A percentile compares a stretch with the other conserved stretches of the same genome.
phyloP scores from a whole-genome alignment of 2,888 invertebrate species.

The Shargacucullia verbasci region DNA sequence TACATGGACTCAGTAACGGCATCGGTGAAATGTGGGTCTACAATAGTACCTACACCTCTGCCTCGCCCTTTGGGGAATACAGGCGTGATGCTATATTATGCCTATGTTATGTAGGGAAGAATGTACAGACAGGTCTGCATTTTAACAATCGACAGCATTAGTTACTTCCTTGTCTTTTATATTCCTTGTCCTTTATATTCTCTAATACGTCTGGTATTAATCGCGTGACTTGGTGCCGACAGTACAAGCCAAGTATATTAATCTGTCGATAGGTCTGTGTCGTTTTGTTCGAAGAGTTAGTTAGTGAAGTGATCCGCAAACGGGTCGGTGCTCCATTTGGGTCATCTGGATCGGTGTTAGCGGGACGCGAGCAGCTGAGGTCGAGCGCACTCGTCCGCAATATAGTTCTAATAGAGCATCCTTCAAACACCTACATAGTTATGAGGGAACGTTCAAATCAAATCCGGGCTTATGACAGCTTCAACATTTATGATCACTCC shows the following conservation, averaged over 20 bases:
- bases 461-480: conserved; percentile 31
- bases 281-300: conserved; percentile 64
- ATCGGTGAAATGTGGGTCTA: no score
- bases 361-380: conserved; percentile 64
- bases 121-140: no score
- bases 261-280: conserved; percentile 54
- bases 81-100: no score
- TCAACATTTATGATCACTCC: conserved; percentile 29
- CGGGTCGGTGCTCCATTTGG: conserved; percentile 73
- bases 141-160: no score
- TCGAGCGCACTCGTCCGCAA: conserved; percentile 64
- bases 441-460: conserved; percentile 32
- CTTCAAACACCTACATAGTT: conserved; percentile 43
- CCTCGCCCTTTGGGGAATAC: no score
- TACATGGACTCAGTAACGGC: no score
- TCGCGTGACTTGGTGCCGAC: conserved; percentile 43
- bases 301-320: conserved; percentile 73
- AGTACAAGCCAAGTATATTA: conserved; percentile 49
- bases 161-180: conserved; percentile 23
- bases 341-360: conserved; percentile 75
- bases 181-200: no score
- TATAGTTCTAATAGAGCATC: conserved; percentile 60
- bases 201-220: conserved; percentile 50
- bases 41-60: no score
- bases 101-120: no score